Evolutionary conservation across 2,113 vertebrate genomes (phyloP).

Genomic region (Limanda limanda): DNA sequence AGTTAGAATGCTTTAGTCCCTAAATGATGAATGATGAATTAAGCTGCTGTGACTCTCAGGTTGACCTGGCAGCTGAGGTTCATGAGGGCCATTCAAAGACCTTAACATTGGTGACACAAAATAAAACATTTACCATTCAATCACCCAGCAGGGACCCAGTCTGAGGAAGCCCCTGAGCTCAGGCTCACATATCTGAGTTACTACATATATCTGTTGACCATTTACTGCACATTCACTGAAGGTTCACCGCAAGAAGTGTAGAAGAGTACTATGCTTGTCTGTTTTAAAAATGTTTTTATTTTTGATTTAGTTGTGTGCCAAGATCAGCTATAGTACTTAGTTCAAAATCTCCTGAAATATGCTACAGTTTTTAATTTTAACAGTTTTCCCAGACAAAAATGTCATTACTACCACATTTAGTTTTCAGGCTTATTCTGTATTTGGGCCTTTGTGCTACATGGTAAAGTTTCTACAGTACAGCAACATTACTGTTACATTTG

Average conservation of each 20-base stretch:
- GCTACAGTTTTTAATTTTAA: neutral
- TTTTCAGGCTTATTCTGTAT: too few relatives aligned
- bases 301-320: neutral
- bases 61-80: slow-evolving; percentile 24
- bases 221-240: slow-evolving; percentile 22
- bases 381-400: too few relatives aligned
- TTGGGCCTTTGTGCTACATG: too few relatives aligned
- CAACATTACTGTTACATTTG: neutral
- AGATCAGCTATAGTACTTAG: too few relatives aligned
- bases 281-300: neutral
- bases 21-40: neutral
- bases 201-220: slow-evolving; percentile 8
- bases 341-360: neutral
- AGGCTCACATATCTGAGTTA: neutral
- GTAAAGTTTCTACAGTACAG: too few relatives aligned
- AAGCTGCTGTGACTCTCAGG: neutral
- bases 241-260: neutral
- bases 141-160: slow-evolving; percentile 19
- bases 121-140: slow-evolving; percentile 54
- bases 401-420: too few relatives aligned
- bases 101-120: neutral
- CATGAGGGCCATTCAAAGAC: slow-evolving; percentile 8
- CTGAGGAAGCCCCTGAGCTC: slow-evolving; percentile 12
- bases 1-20: neutral
- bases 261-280: neutral